Evolutionary conservation across 2,888 invertebrate genomes (phyloP).

Genomic region (Apomyelois bistriatella): DNA sequence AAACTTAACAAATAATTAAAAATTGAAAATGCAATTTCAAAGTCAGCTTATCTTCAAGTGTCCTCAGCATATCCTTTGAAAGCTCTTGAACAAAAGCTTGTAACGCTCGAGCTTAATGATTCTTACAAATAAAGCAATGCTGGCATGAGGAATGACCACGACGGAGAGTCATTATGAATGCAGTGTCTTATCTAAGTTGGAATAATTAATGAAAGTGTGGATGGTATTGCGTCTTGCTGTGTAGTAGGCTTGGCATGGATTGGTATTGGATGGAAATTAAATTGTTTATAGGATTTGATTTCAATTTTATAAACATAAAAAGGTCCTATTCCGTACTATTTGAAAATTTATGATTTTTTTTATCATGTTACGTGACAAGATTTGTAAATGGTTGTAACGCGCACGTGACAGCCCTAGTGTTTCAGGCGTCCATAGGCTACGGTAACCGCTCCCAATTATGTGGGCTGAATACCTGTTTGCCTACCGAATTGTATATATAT

Average conservation of each 20-base stretch:
- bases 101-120: slow-evolving; percentile 19
- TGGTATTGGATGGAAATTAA: not conserved
- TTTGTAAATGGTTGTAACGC: too few species aligned
- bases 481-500: too few species aligned
- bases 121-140: slow-evolving; percentile 34
- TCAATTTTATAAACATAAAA: too few species aligned
- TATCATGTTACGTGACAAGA: too few species aligned
- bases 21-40: not conserved
- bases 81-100: slow-evolving; percentile 10
- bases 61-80: not conserved
- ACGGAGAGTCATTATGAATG: slow-evolving; percentile 69
- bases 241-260: slow-evolving; percentile 24
- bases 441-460: too few species aligned
- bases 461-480: too few species aligned
- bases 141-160: slow-evolving; percentile 69
- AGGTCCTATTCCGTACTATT: too few species aligned
- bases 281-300: too few species aligned
- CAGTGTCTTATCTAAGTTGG: slow-evolving; percentile 76
- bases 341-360: too few species aligned
- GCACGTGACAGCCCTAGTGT: too few species aligned
- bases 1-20: not conserved
- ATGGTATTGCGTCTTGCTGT: slow-evolving; percentile 65
- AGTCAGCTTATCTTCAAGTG: not conserved
- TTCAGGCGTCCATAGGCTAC: too few species aligned
- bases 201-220: slow-evolving; percentile 77